Conservation (phyloP, 1,140 invertebrate genomes). For the Trichonephila clavipes region DNA sequence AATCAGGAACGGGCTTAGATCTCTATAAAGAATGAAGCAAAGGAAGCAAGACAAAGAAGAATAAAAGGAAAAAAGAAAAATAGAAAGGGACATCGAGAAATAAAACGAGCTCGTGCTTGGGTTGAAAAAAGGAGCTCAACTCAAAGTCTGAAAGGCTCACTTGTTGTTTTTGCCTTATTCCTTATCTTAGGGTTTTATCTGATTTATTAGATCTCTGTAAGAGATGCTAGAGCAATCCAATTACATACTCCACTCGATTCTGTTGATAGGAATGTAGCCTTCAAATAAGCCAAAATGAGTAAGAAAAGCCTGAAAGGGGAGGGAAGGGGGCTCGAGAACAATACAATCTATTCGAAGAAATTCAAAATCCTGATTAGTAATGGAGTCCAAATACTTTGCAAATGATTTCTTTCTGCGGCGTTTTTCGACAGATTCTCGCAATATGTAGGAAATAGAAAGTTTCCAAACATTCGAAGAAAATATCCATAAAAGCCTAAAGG, state of each 20-base stretch:
- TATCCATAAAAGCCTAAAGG: neutral
- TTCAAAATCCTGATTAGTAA: conserved; percentile 44
- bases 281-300: conserved; percentile 55
- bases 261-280: conserved; percentile 56
- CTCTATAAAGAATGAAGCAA: conserved; percentile 1
- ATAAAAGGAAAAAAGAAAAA: neutral
- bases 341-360: conserved; percentile 31
- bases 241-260: conserved; percentile 66
- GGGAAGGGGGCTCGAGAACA: neutral
- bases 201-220: conserved; percentile 74
- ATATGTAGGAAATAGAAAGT: neutral
- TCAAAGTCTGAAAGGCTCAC: conserved; percentile 63
- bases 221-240: conserved; percentile 70
- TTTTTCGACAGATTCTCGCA: neutral
- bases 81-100: conserved; percentile 37
- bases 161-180: conserved; percentile 60
- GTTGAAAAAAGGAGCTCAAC: conserved; percentile 45
- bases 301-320: neutral
- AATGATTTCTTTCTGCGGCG: neutral
- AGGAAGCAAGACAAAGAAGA: neutral
- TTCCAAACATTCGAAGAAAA: neutral
- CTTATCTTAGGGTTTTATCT: conserved; percentile 68
- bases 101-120: conserved; percentile 43
- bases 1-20: conserved; percentile 34
- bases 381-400: neutral